A percentile compares a stretch with the other conserved stretches of the same genome.
Evolutionary conservation across 2,888 invertebrate species (phyloP).

Genomic region (Meganola albula): DNA sequence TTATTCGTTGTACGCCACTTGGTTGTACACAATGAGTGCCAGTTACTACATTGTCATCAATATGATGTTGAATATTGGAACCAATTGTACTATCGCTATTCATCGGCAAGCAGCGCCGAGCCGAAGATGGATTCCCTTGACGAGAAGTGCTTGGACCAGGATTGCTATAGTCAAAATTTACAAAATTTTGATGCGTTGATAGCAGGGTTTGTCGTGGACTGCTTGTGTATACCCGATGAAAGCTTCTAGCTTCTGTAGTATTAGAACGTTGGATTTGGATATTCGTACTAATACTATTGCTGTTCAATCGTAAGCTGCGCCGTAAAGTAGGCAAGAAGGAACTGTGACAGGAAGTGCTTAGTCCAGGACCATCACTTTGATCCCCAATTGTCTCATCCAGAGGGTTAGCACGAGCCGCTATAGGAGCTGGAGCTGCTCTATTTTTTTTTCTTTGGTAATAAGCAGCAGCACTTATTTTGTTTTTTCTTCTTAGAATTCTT

Average conservation of each 20-base stretch:
- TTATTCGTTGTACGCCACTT: conserved; percentile 5
- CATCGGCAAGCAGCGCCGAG: conserved; percentile 5
- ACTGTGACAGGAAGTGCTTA: conserved; percentile 8
- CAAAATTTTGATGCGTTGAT: conserved; percentile 4
- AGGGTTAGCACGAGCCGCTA: conserved; percentile 7
- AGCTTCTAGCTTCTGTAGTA: conserved; percentile 8
- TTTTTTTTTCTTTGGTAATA: conserved; percentile 9
- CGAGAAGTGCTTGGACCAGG: conserved; percentile 8
- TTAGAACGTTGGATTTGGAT: conserved; percentile 1
- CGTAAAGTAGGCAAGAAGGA: conserved; percentile 5
- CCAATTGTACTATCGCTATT: conserved; percentile 3
- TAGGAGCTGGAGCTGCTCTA: conserved; percentile 8
- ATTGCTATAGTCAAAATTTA: conserved; percentile 7
- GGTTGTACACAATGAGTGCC: conserved; percentile 3
- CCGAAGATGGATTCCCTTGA: conserved; percentile 5
- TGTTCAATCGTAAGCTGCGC: conserved; percentile 8
- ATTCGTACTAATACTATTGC: conserved; percentile 6
- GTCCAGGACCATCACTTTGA: conserved; percentile 4
- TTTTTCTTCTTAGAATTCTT: conserved; percentile 4
- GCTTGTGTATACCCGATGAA: conserved; percentile 6
- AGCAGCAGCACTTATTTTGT: conserved; percentile 6
- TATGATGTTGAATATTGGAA: conserved; percentile 4
- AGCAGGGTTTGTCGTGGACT: conserved; percentile 3
- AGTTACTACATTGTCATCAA: conserved; percentile 3
- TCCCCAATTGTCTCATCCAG: conserved; percentile 9